Evolutionary conservation across 2,888 invertebrate species (phyloP), one percentile per base, ranked within the genome.

Genomic region (Limnephilus marmoratus): DNA sequence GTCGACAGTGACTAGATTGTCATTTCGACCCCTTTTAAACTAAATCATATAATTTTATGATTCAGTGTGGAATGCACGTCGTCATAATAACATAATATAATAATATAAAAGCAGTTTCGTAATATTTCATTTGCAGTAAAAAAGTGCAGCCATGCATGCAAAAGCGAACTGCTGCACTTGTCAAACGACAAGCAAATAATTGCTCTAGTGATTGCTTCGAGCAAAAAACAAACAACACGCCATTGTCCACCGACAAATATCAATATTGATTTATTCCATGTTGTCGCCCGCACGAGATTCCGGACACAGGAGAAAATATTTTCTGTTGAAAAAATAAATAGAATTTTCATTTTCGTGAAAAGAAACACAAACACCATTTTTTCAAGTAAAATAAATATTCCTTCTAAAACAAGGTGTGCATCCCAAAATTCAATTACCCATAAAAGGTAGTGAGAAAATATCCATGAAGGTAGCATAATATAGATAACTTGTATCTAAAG

Each of bases 141-240:
- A 68, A 68, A 24, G 68, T n/a, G 68, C 68, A 24, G n/a, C 68
- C 68, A 68, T 68, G 68, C 68, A 68, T 68, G n/a, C 68, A n/a
- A 24, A 68, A 68, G 68, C 9, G 68, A 68, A 68, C 68, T 53
- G 18, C 53, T 24, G 68, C 68, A 68, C 68, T 68, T 68, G 68
- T 68, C 68, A n/a, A n/a, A 68, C 68, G 68, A 68, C 68, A 68
- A 68, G 68, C n/a, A 68, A 68, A 68, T 68, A 68, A n/a, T 68
- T 68, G n/a, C 68, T 68, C 68, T 68, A 68, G 68, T 68, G 68
- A 68, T 68, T 68, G 24, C 68, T 68, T 68, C 68, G 24, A 68
- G 68, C 68, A 68, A 68, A 68, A 68, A 7, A 24, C 68, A 68
- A 68, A 68, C 68, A 68, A n/a, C 68, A 24, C 68, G 68, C 68